phyloP scores from a whole-genome alignment of 2,888 invertebrate species.

The Leptarthrus brevirostris region DNA sequence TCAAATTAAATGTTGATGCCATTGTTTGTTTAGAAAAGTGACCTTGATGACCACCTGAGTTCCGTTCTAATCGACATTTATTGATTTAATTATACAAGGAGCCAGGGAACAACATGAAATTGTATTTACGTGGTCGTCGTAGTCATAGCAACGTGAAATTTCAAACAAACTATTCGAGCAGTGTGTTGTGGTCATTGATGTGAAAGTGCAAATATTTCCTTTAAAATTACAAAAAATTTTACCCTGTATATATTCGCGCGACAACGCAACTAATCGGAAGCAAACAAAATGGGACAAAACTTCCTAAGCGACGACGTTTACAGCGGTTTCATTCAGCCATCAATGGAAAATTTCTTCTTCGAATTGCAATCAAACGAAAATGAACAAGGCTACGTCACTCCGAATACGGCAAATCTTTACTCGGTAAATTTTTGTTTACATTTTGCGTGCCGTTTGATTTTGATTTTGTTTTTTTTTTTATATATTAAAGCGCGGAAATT shows the following conservation, averaged over 20 bases:
- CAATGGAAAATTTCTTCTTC: constrained; percentile 22
- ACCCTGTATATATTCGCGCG: no score
- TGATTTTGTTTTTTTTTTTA: neutral
- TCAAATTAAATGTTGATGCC: no score
- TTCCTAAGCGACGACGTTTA: constrained; percentile 27
- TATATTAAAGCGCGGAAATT: constrained; percentile 26
- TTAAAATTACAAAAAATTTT: neutral
- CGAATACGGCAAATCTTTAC: neutral
- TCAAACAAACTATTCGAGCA: neutral
- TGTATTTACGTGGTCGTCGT: no score
- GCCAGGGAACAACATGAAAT: no score
- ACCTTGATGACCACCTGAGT: no score
- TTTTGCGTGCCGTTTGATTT: neutral
- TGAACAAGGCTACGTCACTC: constrained; percentile 4
- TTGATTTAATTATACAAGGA: no score
- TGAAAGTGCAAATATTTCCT: neutral
- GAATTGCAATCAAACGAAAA: constrained; percentile 21
- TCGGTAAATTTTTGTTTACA: neutral
- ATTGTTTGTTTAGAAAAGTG: no score
- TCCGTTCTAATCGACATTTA: no score
- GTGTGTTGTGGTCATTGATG: neutral
- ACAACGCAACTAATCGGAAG: no score
- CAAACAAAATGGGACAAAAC: constrained; percentile 21
- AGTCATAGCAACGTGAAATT: neutral
- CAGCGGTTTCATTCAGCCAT: constrained; percentile 31